Evolutionary conservation across 2,113 vertebrate species (phyloP), one percentile per base, ranked within the genome.

Genomic region (Pseudonaja textilis): DNA sequence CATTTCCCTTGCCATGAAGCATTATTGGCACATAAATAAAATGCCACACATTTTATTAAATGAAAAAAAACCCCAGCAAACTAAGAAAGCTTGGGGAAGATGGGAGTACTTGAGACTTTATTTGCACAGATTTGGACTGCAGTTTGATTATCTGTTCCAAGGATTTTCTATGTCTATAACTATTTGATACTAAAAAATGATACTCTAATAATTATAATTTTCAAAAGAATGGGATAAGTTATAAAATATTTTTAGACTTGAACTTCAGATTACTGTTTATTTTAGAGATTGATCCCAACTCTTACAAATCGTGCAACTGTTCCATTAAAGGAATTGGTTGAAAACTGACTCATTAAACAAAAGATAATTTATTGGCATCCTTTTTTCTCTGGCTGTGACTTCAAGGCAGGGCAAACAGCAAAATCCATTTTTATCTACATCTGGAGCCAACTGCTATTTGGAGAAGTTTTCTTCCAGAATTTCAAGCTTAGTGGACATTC

Each of bases 1-100:
- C 61, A 22, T 64, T 86, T 34, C 57, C 23, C 14, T 0, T 90
- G 91, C 10, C 0, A 50, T 86, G 93, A 55, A 92, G 86, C 91
- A 86, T 93, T 88, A 94, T 89, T 89, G 94, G 87, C 94, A 90
- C n/a, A 52, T 91, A 89, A 8, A 26, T 87, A 20, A 69, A 96
- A 96, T 23, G 1, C n/a, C 18, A 90, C 1, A 12, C 59, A 85
- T 91, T 95, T 93, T 93, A 93, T 85, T 95, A 94, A 94, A 94
- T 94, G 89, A n/a, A 69, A 22, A 55, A 55, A 92, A 94, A 91
- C 22, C 95, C n/a, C 12, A 93, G 59, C 94, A 94, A 34, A 94
- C 61, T 92, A 85, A 93, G 93, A 85, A 69, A 89, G 20, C 11
- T 10, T 92, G 26, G 42, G 39, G 95, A 90, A 22, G 16, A 12